phyloP scores from a whole-genome alignment of 2,797 vertebrate genomes.

The Hypotaenidia okinawae region DNA sequence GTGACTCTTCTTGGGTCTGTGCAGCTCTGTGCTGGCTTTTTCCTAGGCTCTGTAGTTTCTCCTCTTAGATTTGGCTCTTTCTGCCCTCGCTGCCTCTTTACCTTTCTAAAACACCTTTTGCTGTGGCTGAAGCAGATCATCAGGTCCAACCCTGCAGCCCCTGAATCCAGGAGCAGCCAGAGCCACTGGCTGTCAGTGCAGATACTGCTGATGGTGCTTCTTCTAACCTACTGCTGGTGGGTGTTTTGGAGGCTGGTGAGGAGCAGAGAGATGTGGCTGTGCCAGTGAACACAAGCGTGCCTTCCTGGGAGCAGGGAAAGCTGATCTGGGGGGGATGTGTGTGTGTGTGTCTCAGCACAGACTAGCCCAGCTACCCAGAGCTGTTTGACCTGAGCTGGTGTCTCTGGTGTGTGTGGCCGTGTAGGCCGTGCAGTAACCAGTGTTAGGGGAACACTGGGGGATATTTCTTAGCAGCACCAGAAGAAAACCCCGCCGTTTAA shows the following conservation, averaged over 20 bases:
- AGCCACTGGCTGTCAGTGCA: neutral
- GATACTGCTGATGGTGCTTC: too few species aligned
- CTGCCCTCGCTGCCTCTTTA: neutral
- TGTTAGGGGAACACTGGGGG: slow-evolving; percentile 55
- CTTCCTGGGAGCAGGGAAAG: neutral
- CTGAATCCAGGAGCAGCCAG: rapidly evolving
- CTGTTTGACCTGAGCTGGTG: slow-evolving; percentile 26
- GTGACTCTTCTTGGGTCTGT: neutral
- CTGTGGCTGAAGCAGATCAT: neutral
- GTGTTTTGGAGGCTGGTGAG: neutral
- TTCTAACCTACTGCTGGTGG: neutral
- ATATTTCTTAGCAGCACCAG: slow-evolving; percentile 57
- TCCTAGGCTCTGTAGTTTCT: neutral
- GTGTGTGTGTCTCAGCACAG: slow-evolving; percentile 27
- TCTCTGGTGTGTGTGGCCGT: slow-evolving; percentile 18
- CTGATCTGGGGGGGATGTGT: neutral
- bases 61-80: slow-evolving; percentile 9
- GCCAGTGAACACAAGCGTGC: neutral
- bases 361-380: slow-evolving; percentile 14
- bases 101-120: neutral
- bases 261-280: neutral
- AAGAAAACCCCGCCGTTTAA: slow-evolving; percentile 54
- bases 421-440: slow-evolving; percentile 42
- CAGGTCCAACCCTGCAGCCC: neutral
- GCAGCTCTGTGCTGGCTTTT: neutral